Percentiles rank a stretch among this genome's conserved stretches.
These are phyloP conservation scores for Alviniconcha marisindica DNA, from an alignment of 1,140 invertebrate genomes.

Conservation along the genomic window DNA sequence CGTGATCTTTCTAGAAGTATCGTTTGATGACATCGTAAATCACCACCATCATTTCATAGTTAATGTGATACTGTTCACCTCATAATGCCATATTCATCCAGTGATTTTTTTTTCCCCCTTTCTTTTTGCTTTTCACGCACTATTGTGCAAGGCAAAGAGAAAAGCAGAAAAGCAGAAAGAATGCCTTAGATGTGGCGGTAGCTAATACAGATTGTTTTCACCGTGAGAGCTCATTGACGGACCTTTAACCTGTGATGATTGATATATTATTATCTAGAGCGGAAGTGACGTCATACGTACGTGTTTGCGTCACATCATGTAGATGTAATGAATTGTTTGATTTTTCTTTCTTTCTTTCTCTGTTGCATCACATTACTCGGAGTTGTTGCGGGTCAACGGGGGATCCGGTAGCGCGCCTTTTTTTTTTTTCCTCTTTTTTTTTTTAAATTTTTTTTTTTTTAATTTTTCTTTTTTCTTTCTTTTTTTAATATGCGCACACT, in stretches of 20 bases:
- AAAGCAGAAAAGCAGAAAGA: no score
- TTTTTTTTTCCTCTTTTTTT: not conserved
- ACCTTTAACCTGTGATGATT: slow-evolving; percentile 26
- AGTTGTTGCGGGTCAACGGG: not conserved
- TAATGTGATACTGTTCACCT: slow-evolving; percentile 17
- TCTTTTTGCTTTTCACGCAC: not conserved
- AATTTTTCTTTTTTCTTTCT: not conserved
- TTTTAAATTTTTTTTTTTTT: no score
- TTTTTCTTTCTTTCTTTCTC: not conserved
- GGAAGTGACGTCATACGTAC: not conserved
- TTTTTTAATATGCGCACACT: no score
- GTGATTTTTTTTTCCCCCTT: not conserved
- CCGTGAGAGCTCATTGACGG: not conserved
- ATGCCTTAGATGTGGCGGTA: slow-evolving; percentile 25
- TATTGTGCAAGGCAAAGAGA: not conserved
- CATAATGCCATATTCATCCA: not conserved
- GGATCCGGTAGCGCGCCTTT: not conserved
- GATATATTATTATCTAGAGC: not conserved
- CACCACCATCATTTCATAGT: not conserved
- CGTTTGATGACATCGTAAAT: not conserved
- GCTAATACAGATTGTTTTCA: not conserved
- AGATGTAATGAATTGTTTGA: not conserved
- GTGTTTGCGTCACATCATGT: not conserved
- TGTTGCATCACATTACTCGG: not conserved
- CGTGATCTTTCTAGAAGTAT: slow-evolving; percentile 32